Evolutionary conservation across 2,797 vertebrate species (phyloP), one percentile per base, ranked within the genome.

Genomic region (Cryptoprocta ferox): DNA sequence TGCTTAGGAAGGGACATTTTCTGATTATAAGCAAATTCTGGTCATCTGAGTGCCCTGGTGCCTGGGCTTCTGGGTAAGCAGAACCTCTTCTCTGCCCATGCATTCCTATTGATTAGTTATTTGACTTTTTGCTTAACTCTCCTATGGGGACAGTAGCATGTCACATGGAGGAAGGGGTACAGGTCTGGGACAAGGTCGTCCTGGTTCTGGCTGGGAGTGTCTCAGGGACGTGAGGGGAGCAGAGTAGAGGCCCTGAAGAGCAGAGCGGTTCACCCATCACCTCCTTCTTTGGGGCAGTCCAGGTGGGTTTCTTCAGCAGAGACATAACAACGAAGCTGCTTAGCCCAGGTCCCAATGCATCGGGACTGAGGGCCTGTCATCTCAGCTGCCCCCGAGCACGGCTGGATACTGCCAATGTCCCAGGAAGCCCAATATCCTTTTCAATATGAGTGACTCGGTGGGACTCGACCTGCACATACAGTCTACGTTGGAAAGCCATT

Each of bases 401-500:
- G 79, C 87, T 42, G 90, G 21, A 85, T 73, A 78, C 14, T 95
- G 92, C 97, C 98, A 94, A 97, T 0, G 66, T 53, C 91, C 95
- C 96, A 98, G 98, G 95, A 79, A 81, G 95, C 94, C 71, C 97
- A 93, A 89, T 82, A 94, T 94, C 88, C 88, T 95, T 97, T 95
- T 97, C 95, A 94, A 14, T 78, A 85, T 16, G 95, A 94, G 94
- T 75, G 97, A n/a, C 97, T 97, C 96, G 90, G 97, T 96, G 95
- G 10, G 78, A 97, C 86, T 97, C 91, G 95, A 96, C 97, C 97
- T 97, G 95, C 97, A 92, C 98, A 96, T 81, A 88, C 96, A 86
- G 93, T 94, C 98, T 93, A 92, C 81, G 37, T 87, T 89, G 84
- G 97, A 98, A 97, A 98, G 95, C 97, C 97, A 97, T 96, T 90